Conservation (phyloP, 1,140 invertebrate genomes). For the Saccostrea cuccullata region DNA sequence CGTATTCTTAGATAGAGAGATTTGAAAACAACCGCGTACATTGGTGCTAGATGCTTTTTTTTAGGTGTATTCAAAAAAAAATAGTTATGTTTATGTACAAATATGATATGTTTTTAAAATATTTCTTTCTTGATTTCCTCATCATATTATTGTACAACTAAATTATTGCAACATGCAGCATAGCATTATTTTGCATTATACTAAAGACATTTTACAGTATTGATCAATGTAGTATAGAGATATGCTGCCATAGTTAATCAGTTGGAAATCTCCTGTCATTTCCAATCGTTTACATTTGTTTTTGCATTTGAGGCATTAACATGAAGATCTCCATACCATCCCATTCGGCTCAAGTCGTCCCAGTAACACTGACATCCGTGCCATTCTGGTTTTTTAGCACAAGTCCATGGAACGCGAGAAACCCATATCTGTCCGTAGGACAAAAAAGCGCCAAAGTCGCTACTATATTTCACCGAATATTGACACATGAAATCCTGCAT, state of each 20-base stretch:
- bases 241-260: not conserved
- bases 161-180: not conserved
- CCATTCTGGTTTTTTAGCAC: conserved; percentile 10
- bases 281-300: not conserved
- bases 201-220: not conserved
- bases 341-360: not conserved
- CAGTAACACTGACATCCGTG: conserved; percentile 27
- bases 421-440: conserved; percentile 41
- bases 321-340: conserved; percentile 8
- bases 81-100: not conserved
- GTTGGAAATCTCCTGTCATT: not conserved
- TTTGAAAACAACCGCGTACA: not conserved
- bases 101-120: not conserved
- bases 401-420: conserved; percentile 53
- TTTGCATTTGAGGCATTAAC: conserved; percentile 18
- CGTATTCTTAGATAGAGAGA: not conserved
- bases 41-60: conserved; percentile 1
- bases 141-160: not conserved
- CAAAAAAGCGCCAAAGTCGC: conserved; percentile 42
- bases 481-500: conserved; percentile 59
- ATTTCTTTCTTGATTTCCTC: too few species aligned
- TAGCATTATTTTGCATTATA: not conserved
- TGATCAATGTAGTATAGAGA: not conserved
- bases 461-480: conserved; percentile 58
- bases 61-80: not conserved